phyloP scores from a whole-genome alignment of 2,888 invertebrate genomes.

The Macrophya alboannulata region DNA sequence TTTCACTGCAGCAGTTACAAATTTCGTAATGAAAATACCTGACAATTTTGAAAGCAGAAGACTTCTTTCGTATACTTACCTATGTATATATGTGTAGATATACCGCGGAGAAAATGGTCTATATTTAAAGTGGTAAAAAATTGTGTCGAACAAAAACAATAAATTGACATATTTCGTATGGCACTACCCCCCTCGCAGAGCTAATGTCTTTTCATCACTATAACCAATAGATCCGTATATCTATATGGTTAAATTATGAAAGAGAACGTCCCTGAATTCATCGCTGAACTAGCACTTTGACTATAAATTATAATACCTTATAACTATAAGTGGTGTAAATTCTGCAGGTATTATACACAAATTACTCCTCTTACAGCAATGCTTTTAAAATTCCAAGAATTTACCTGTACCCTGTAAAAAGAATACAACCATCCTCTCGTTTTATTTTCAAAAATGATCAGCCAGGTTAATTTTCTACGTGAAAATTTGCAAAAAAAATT shows the following conservation, averaged over 20 bases:
- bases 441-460: background rate
- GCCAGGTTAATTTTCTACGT: too few relatives aligned
- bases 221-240: background rate
- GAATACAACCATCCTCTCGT: background rate
- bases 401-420: background rate
- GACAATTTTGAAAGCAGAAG: constrained; percentile 8
- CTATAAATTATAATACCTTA: constrained; percentile 16
- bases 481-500: too few relatives aligned
- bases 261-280: constrained; percentile 40
- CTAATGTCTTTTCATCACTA: background rate
- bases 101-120: background rate
- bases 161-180: background rate
- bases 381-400: constrained; percentile 8
- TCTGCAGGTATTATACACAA: background rate
- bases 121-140: background rate
- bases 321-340: constrained; percentile 12
- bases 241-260: background rate
- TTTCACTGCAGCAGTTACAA: background rate
- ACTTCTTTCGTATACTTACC: background rate
- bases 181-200: background rate
- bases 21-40: constrained; percentile 29
- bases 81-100: too few relatives aligned
- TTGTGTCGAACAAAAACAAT: background rate
- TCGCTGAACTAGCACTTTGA: constrained; percentile 39
- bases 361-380: constrained; percentile 3